Percentiles rank a stretch among this genome's conserved stretches.
Evolutionary conservation across 2,888 invertebrate genomes (phyloP).

Genomic region (Latrodectus hesperus): DNA sequence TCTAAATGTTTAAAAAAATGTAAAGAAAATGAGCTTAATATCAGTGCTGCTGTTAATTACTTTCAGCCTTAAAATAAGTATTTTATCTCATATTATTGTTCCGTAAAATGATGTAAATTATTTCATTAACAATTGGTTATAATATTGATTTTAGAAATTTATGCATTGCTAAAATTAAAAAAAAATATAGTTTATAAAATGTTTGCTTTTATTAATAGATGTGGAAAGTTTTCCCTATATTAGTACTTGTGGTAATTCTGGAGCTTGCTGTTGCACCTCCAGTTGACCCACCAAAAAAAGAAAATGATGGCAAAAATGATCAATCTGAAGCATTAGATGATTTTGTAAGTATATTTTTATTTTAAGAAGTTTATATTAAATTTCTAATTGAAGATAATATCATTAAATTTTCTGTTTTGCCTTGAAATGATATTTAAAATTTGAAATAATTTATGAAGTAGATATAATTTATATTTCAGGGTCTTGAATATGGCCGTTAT

Average conservation of each 20-base stretch:
- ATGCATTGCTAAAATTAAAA: too few relatives aligned
- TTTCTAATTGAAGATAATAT: too few relatives aligned
- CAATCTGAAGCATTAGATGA: conserved; percentile 58
- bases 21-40: neutral
- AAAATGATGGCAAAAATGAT: conserved; percentile 55
- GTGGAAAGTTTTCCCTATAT: conserved; percentile 18
- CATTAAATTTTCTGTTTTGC: too few relatives aligned
- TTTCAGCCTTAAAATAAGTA: neutral
- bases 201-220: conserved; percentile 30
- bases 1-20: too few relatives aligned
- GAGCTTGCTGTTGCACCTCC: conserved; percentile 58
- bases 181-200: neutral
- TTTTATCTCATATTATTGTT: neutral
- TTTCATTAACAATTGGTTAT: too few relatives aligned
- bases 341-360: conserved; percentile 31
- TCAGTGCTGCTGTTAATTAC: neutral
- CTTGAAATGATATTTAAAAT: too few relatives aligned
- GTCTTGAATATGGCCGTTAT: conserved; percentile 88
- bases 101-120: too few relatives aligned
- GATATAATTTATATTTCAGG: conserved; percentile 49
- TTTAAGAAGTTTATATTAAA: too few relatives aligned
- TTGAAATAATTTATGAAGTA: too few relatives aligned
- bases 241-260: conserved; percentile 29
- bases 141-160: too few relatives aligned
- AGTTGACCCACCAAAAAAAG: conserved; percentile 62